These are phyloP conservation scores for Episyrphus balteatus DNA, from an alignment of 1,140 invertebrate genomes.

Conservation along the genomic window DNA sequence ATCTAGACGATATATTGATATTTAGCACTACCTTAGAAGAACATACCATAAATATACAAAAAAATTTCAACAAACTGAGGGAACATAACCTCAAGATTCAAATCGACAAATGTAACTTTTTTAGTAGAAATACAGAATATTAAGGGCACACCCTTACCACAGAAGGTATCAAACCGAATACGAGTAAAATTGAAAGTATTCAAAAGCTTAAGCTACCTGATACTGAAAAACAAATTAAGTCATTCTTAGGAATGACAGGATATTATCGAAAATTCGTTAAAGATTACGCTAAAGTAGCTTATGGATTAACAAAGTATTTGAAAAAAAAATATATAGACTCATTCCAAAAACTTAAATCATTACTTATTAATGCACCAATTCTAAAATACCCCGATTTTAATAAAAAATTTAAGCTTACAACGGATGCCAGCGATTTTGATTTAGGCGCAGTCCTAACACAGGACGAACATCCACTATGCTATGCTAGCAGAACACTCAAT, in stretches of 20 bases:
- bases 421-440: slow-evolving; percentile 16
- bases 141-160: slow-evolving; percentile 1
- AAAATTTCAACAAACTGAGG: slow-evolving; percentile 30
- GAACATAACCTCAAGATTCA: slow-evolving; percentile 14
- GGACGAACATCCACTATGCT: slow-evolving; percentile 20
- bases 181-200: slow-evolving; percentile 13
- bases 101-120: slow-evolving; percentile 21
- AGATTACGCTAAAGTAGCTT: slow-evolving; percentile 10
- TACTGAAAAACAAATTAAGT: slow-evolving; percentile 15
- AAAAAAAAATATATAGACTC: slow-evolving; percentile 34
- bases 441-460: slow-evolving; percentile 22
- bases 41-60: slow-evolving; percentile 19
- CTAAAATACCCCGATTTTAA: slow-evolving; percentile 12
- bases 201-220: slow-evolving; percentile 11
- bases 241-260: slow-evolving; percentile 11
- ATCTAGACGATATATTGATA: slow-evolving; percentile 28
- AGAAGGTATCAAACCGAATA: slow-evolving; percentile 22
- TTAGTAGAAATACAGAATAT: slow-evolving; percentile 3
- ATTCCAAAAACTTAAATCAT: slow-evolving; percentile 28
- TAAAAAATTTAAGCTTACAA: slow-evolving; percentile 12
- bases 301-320: neutral
- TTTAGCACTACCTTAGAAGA: slow-evolving; percentile 16
- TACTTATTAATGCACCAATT: slow-evolving; percentile 24
- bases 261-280: slow-evolving; percentile 25
- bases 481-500: slow-evolving; percentile 34